Evolutionary conservation across 2,888 invertebrate genomes (phyloP).

Genomic region (Cartodere bifasciata): DNA sequence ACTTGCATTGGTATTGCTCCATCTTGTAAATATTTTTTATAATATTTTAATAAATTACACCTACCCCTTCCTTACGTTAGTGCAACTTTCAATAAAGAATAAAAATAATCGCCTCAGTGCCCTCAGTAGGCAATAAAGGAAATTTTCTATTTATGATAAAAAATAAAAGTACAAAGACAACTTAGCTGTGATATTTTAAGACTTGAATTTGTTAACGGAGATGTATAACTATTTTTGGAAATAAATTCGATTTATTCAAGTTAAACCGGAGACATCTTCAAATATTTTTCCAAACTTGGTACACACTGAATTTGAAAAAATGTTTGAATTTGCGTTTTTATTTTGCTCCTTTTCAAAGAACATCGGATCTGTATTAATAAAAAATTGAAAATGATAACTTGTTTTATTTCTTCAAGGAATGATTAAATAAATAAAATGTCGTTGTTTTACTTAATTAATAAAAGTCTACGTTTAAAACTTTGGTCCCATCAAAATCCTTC

Average conservation of each 20-base stretch:
- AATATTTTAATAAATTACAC: conserved; percentile 31
- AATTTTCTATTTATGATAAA: conserved; percentile 6
- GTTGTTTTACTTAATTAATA: too few relatives aligned
- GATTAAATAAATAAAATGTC: too few relatives aligned
- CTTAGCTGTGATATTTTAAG: conserved; percentile 19
- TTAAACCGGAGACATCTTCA: conserved; percentile 27
- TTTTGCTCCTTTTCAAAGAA: conserved; percentile 21
- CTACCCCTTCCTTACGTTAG: conserved; percentile 29
- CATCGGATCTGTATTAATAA: conserved; percentile 16
- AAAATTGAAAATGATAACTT: conserved; percentile 20
- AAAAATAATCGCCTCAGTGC: conserved; percentile 10
- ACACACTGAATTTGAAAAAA: conserved; percentile 23
- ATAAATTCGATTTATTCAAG: conserved; percentile 29
- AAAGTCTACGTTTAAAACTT: too few relatives aligned
- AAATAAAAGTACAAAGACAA: conserved; percentile 12
- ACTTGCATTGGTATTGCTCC: conserved; percentile 32
- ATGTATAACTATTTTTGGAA: conserved; percentile 26
- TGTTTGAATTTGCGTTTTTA: conserved; percentile 31
- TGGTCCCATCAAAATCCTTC: too few relatives aligned
- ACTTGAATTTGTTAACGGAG: conserved; percentile 24
- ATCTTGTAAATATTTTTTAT: conserved; percentile 25
- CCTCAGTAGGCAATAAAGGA: background rate
- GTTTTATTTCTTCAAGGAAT: conserved; percentile 27
- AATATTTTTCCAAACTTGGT: conserved; percentile 26
- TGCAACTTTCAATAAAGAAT: conserved; percentile 19